Conservation (phyloP, 2,888 invertebrate species). For the Gymnocheta viridis region DNA sequence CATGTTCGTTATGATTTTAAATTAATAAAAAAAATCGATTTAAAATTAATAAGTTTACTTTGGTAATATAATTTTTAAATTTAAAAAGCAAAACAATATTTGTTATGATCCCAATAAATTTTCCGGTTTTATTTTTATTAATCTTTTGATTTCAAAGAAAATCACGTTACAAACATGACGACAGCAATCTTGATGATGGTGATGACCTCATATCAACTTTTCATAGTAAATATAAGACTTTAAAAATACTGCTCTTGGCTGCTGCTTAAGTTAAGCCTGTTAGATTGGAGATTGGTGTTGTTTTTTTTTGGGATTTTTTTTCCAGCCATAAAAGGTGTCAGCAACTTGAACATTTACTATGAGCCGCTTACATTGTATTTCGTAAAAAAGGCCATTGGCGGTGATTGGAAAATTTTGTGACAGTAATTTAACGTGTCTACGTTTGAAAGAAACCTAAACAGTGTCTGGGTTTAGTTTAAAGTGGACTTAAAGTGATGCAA, state of each 20-base stretch:
- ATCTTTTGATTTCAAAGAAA: slow-evolving; percentile 51
- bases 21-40: slow-evolving; percentile 2
- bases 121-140: slow-evolving; percentile 48
- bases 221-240: background rate
- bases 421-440: slow-evolving; percentile 5
- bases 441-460: background rate
- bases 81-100: slow-evolving; percentile 6
- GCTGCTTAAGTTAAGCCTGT: background rate
- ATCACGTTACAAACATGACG: slow-evolving; percentile 30
- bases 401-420: slow-evolving; percentile 37
- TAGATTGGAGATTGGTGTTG: slow-evolving; percentile 2
- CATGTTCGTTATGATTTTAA: background rate
- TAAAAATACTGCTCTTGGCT: background rate
- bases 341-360: slow-evolving; percentile 7
- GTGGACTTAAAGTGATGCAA: background rate
- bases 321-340: slow-evolving; percentile 53
- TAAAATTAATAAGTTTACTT: slow-evolving; percentile 23
- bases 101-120: slow-evolving; percentile 45
- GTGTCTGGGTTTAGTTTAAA: background rate
- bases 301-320: background rate
- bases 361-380: slow-evolving; percentile 2
- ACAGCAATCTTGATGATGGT: background rate
- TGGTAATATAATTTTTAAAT: background rate
- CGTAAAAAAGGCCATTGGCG: background rate
- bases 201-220: slow-evolving; percentile 36